These are phyloP conservation scores for Tonatia bakeri DNA, from an alignment of 2,113 vertebrate species.

Conservation along the genomic window DNA sequence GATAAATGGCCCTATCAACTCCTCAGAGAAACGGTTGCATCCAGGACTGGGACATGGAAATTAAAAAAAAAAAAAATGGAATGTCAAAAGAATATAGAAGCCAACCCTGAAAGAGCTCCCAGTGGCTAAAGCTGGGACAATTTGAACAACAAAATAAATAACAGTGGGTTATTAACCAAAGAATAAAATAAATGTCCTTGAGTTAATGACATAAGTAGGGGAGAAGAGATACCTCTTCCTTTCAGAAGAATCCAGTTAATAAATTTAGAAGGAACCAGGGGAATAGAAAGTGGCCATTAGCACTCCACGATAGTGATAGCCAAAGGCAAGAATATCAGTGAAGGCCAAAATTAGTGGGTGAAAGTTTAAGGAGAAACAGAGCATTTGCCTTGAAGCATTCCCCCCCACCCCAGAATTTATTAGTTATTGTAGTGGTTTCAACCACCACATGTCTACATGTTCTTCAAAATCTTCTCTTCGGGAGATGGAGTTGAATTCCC, in stretches of 20 bases:
- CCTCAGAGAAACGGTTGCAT: background rate
- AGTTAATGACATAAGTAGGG: background rate
- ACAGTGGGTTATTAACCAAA: background rate
- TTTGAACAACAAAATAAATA: background rate
- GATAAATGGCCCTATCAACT: background rate
- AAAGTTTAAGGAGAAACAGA: constrained; percentile 1
- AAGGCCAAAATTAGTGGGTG: background rate
- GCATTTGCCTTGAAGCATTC: background rate
- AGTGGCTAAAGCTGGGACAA: background rate
- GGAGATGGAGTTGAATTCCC: background rate
- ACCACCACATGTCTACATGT: background rate
- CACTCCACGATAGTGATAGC: background rate
- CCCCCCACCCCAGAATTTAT: background rate
- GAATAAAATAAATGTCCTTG: background rate
- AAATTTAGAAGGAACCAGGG: background rate
- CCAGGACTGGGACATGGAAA: background rate
- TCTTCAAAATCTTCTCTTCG: background rate
- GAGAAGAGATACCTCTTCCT: background rate
- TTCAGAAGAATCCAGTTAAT: background rate
- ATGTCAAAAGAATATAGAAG: background rate
- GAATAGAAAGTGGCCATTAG: background rate
- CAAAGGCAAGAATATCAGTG: background rate
- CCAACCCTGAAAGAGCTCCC: background rate
- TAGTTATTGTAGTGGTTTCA: background rate
- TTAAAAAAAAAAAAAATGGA: background rate